Percentiles rank a stretch among this genome's conserved stretches.
These are phyloP conservation scores for Porphyrio hochstetteri DNA, from an alignment of 2,113 vertebrate species.

Conservation along the genomic window DNA sequence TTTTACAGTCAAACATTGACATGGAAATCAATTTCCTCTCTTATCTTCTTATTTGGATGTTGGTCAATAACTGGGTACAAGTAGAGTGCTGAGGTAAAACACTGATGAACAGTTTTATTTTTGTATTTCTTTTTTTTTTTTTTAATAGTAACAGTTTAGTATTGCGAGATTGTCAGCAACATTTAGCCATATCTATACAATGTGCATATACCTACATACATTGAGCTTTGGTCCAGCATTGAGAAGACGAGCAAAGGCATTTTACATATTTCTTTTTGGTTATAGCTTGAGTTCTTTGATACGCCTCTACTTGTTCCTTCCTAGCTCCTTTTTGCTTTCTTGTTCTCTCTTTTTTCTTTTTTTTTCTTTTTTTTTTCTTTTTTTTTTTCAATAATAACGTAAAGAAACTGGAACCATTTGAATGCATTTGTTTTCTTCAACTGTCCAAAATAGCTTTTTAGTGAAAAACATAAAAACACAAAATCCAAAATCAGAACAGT, in stretches of 20 bases:
- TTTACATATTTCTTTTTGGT: constrained; percentile 91
- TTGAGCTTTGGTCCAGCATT: constrained; percentile 99
- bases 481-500: constrained; percentile 14
- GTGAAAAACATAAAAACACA: constrained; percentile 45
- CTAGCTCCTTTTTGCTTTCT: constrained; percentile 76
- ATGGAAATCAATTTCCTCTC: constrained; percentile 78
- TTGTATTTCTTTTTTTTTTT: constrained; percentile 74
- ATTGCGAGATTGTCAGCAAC: constrained; percentile 98
- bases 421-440: constrained; percentile 65
- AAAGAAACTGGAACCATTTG: constrained; percentile 68
- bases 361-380: neutral
- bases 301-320: constrained; percentile 83
- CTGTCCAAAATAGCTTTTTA: constrained; percentile 60
- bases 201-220: constrained; percentile 97
- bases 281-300: constrained; percentile 91
- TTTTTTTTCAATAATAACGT: constrained; percentile 20
- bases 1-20: constrained; percentile 81
- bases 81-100: constrained; percentile 94
- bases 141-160: constrained; percentile 84
- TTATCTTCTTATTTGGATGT: constrained; percentile 71
- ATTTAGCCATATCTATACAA: constrained; percentile 96
- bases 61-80: constrained; percentile 82
- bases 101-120: constrained; percentile 81
- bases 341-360: constrained; percentile 42
- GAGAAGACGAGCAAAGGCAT: constrained; percentile 91